Base-by-base conservation (phyloP, 2,113 vertebrate genomes). In the Haliaeetus leucogaster region DNA sequence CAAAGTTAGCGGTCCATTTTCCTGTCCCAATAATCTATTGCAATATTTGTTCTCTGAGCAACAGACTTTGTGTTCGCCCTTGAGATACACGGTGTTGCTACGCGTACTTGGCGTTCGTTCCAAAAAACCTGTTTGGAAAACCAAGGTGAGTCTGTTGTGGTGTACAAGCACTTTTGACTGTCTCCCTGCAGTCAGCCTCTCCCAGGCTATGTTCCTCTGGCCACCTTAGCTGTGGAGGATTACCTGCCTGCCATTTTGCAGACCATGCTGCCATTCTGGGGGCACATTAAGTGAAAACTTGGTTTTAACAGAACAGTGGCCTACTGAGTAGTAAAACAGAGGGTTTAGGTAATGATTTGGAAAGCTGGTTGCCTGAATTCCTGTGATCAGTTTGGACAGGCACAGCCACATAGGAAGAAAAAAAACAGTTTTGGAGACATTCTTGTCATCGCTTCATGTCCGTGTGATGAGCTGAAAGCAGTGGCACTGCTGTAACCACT, bases 81-180 rank as follows among this genome's bases (percentile, higher is more conserved):
- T 0, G 0, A 20, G 55, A 34, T 4, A 26, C 1, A 1, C 1
- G 1, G 29, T 6, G 11, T 13, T 82, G 21, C 26, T 45, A 12
- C 17, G 3, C 3, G 3, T 27, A 19, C 25, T 38, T 30, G 55
- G 22, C 62, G 17, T 27, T 67, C 16, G 47, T 30, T 26, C 13
- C 19, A 16, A 21, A 50, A 85, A 30, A 11, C 8, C 2, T 0
- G 5, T 18, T 50, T 58, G 27, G 34, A 93, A 86, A 32, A 13
- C 9, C 34, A 34, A 12, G 27, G 34, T 1, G 7, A 43, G 10
- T 6, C 25, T 7, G 5, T 3, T 1, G 1, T 20, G 42, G 6
- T 3, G 23, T 26, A 53, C 25, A 3, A 56, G 45, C 30, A 11
- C 30, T 47, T 83, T 5, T 53, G 16, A 19, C 22, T 4, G 2